Base-by-base conservation (phyloP, 2,113 vertebrate species). In the Gracilinanus agilis region DNA sequence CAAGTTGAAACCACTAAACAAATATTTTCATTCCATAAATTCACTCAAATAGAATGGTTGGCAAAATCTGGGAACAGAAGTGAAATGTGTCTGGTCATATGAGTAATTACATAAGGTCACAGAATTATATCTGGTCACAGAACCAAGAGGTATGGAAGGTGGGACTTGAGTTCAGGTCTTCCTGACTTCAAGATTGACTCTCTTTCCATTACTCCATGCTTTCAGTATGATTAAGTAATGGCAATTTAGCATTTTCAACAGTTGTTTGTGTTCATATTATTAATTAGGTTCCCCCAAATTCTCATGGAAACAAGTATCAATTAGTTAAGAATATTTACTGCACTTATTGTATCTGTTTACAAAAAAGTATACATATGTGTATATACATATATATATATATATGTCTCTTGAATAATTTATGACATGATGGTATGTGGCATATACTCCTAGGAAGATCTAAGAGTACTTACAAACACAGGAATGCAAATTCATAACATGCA, bases 1-100 rank as follows among this genome's bases (percentile, higher is more conserved):
- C 54, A 54, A 92, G 55, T 11, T 53, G 75, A 44, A 89, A 34
- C n/a, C 5, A 49, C 92, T 94, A 34, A 96, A 90, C 19, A 13
- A 27, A 54, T 54, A 0, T 24, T 75, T n/a, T 96, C 10, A n/a
- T 0, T 67, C 11, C 92, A 34, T 54, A 91, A 55, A 55, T 16
- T 91, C 89, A 61, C 44, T 96, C 93, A 61, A 3, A 90, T 4
- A 90, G 8, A 29, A 55, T 10, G 54, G 53, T 9, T 55, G 54
- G 89, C 3, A 23, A n/a, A 94, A 49, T 61, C 9, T 29, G 3
- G 54, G 24, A n/a, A 44, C 27, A 93, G 34, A n/a, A 61, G 53
- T 83, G 56, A 90, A n/a, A 90, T 89, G 25, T 0, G 94, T 53
- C 24, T 16, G 23, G 27, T 55, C 44, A 0, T 44, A 49, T 49